Conservation (phyloP, 2,113 vertebrate genomes). For the Dipodomys merriami region DNA sequence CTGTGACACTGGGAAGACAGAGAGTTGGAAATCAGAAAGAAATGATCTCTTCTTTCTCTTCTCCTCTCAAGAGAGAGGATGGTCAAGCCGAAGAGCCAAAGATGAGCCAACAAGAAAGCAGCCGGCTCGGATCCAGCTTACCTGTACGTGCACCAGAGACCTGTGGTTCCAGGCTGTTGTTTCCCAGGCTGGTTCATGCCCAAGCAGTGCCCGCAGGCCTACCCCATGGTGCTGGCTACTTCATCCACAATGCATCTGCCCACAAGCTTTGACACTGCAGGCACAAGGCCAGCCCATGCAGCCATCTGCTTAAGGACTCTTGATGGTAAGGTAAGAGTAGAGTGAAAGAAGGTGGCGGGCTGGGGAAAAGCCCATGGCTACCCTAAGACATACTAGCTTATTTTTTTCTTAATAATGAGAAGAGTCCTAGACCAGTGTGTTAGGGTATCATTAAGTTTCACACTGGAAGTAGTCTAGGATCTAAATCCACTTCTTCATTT, state of each 20-base stretch:
- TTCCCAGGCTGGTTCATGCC: background rate
- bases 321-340: background rate
- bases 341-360: background rate
- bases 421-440: background rate
- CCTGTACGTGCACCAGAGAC: background rate
- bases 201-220: rapidly evolving
- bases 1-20: background rate
- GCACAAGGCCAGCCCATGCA: background rate
- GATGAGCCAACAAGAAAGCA: background rate
- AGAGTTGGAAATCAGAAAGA: background rate
- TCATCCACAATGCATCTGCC: background rate
- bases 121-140: background rate
- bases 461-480: background rate
- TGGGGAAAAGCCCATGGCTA: background rate
- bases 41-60: background rate
- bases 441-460: background rate
- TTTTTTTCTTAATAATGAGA: background rate
- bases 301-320: rapidly evolving
- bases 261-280: background rate
- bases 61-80: background rate
- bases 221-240: background rate
- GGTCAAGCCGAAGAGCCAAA: background rate
- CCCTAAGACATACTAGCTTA: background rate
- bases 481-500: background rate
- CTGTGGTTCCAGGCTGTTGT: background rate